These are phyloP conservation scores for Heliconius cydno DNA, from an alignment of 2,888 invertebrate genomes.

Conservation along the genomic window DNA sequence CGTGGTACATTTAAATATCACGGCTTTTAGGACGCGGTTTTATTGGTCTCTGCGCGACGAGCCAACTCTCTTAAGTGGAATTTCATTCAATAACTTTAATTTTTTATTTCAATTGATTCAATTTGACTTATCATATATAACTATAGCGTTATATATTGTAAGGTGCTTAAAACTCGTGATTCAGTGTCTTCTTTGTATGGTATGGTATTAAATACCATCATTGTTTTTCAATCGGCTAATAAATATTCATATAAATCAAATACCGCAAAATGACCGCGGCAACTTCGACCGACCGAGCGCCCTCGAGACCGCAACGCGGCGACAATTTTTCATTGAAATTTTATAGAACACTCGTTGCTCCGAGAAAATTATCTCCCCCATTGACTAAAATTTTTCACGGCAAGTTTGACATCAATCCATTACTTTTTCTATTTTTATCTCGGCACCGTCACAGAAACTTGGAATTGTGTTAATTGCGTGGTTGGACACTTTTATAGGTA, in stretches of 20 bases:
- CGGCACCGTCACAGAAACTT: slow-evolving; percentile 67
- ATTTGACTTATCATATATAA: not conserved
- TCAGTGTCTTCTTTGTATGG: slow-evolving; percentile 27
- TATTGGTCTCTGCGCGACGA: slow-evolving; percentile 54
- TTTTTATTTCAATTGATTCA: slow-evolving; percentile 53
- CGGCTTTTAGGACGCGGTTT: slow-evolving; percentile 68
- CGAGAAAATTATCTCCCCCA: slow-evolving; percentile 78
- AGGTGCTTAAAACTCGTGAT: not conserved
- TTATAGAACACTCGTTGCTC: slow-evolving; percentile 72
- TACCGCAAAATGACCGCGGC: slow-evolving; percentile 67
- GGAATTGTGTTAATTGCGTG: slow-evolving; percentile 76
- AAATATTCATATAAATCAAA: slow-evolving; percentile 79
- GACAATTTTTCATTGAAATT: slow-evolving; percentile 74
- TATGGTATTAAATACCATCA: slow-evolving; percentile 57
- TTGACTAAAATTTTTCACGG: slow-evolving; percentile 80
- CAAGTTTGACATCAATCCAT: slow-evolving; percentile 81
- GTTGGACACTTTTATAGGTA: slow-evolving; percentile 65
- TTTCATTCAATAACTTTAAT: slow-evolving; percentile 47
- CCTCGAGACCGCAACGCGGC: slow-evolving; percentile 56
- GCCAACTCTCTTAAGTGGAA: slow-evolving; percentile 45
- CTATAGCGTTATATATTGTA: not conserved
- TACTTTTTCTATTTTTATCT: slow-evolving; percentile 77
- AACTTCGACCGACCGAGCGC: slow-evolving; percentile 61
- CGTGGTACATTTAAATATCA: slow-evolving; percentile 80
- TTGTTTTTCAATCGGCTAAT: slow-evolving; percentile 73